Evolutionary conservation across 2,888 invertebrate genomes (phyloP), one percentile per base, ranked within the genome.

Genomic region (Diogma glabrata): DNA sequence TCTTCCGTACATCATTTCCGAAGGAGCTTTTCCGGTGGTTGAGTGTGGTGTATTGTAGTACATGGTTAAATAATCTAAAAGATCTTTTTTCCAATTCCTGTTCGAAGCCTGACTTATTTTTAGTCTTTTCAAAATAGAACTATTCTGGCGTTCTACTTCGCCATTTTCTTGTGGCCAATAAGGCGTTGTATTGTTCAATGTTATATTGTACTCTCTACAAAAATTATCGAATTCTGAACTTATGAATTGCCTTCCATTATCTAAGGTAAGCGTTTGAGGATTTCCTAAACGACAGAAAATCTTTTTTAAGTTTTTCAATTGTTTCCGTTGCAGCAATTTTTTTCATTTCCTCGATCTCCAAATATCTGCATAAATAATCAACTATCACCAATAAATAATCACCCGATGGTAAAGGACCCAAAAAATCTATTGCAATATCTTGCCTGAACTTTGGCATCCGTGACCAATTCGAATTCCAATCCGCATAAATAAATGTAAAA

Each of bases 121-220:
- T n/a, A n/a, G n/a, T n/a, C n/a, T n/a, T n/a, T n/a, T n/a, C n/a
- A n/a, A n/a, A n/a, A n/a, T n/a, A n/a, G n/a, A n/a, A 33, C 52
- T 57, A 51, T 61, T 62, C 51, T 59, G 59, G 24, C 58, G 57
- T 47, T 62, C 62, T 1, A 61, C 61, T 49, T 59, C 59, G n/a
- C 60, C 60, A 54, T 64, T 63, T 24, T 59, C 49, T 50, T 56
- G 56, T 3, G 59, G 58, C 57, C 57, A 60, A 22, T 54, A 57
- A 12, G 59, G 58, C 9, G 57, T 58, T 22, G 59, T 59, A 22
- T 49, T 55, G 7, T 52, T 51, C n/a, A 54, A 51, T 45, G 51
- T 43, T 14, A 59, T 57, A 16, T 58, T 59, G 10, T 56, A 51
- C 14, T 45, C 30, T 14, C 51, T 54, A 24, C 54, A 54, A 46